Conservation (phyloP, 2,888 invertebrate genomes). For the Thereva nobilitata region DNA sequence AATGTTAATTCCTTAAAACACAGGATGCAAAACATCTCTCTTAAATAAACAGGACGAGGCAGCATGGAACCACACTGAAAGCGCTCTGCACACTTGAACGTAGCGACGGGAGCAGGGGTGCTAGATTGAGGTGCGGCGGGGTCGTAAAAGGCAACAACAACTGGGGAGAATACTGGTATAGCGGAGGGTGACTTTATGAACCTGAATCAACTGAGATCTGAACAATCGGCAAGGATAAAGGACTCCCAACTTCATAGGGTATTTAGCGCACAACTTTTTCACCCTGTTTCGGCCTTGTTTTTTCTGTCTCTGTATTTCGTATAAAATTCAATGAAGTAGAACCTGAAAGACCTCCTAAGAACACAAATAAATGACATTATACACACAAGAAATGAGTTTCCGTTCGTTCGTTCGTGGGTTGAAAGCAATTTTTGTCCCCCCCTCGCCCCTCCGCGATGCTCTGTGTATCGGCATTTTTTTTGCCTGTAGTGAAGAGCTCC, state of each 20-base stretch:
- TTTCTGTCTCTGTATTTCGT: not conserved
- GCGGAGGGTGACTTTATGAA: too few species aligned
- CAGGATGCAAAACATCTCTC: slow-evolving; percentile 14
- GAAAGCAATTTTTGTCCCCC: slow-evolving; percentile 20
- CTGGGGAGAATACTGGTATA: too few species aligned
- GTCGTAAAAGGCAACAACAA: slow-evolving; percentile 5
- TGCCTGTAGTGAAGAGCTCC: not conserved
- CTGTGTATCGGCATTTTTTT: not conserved
- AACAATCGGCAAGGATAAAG: too few species aligned
- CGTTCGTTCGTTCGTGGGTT: slow-evolving; percentile 16
- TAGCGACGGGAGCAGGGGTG: slow-evolving; percentile 7
- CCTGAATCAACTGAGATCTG: too few species aligned
- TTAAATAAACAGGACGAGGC: slow-evolving; percentile 19
- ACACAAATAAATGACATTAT: slow-evolving; percentile 16
- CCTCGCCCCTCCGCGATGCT: not conserved
- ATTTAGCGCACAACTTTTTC: not conserved
- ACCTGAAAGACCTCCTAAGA: slow-evolving; percentile 5
- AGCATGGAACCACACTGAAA: slow-evolving; percentile 5
- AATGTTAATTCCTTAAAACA: slow-evolving; percentile 30
- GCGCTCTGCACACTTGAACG: slow-evolving; percentile 15
- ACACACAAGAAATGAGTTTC: slow-evolving; percentile 11
- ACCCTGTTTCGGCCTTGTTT: not conserved
- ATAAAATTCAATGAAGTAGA: slow-evolving; percentile 8
- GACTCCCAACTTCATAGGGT: not conserved
- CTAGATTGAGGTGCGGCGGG: slow-evolving; percentile 7